A percentile compares a stretch with the other conserved stretches of the same genome.
phyloP scores from a whole-genome alignment of 1,140 invertebrate genomes.

The Pentalonia nigronervosa region DNA sequence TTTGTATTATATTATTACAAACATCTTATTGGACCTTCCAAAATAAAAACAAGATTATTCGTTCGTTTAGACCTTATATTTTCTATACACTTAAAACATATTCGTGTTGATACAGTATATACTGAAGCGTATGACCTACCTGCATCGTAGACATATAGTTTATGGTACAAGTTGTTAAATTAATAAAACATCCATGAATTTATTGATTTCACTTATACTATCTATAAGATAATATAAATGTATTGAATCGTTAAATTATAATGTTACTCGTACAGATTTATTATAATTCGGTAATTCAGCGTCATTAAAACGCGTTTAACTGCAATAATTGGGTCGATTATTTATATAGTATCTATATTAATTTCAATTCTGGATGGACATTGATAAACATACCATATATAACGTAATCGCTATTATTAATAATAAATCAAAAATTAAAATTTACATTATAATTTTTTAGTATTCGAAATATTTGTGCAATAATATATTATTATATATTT shows the following conservation, averaged over 20 bases:
- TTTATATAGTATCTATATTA: background rate
- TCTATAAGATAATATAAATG: background rate
- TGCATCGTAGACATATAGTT: background rate
- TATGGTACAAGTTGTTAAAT: background rate
- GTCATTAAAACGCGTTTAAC: background rate
- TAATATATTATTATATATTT: background rate
- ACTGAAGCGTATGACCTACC: too few relatives aligned
- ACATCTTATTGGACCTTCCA: background rate
- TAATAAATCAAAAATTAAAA: background rate
- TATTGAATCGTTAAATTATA: background rate
- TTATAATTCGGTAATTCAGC: background rate
- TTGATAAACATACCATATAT: background rate
- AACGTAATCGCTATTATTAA: background rate
- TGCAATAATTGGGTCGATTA: background rate
- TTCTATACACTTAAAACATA: conserved; percentile 6
- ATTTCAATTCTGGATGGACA: background rate
- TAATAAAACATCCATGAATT: background rate
- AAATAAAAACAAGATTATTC: background rate
- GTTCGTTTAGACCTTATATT: background rate
- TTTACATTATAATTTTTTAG: background rate
- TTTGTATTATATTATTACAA: conserved; percentile 6
- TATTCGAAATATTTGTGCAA: background rate
- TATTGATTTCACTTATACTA: background rate
- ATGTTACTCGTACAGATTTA: background rate
- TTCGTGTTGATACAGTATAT: background rate